phyloP scores from a whole-genome alignment of 1,140 invertebrate species.

The Zelostemma sp. region DNA sequence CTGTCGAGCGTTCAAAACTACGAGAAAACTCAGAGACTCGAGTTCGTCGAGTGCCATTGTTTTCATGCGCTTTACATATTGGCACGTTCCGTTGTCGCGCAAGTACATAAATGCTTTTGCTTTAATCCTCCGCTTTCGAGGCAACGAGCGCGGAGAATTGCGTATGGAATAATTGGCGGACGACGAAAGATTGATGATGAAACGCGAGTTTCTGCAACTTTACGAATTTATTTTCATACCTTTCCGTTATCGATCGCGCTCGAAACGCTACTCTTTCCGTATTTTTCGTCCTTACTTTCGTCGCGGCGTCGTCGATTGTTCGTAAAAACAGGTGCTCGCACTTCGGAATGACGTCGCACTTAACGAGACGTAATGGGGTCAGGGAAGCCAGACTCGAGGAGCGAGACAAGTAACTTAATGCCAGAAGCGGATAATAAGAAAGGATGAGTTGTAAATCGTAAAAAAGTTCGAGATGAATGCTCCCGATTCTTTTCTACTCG shows the following conservation, averaged over 20 bases:
- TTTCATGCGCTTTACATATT: neutral
- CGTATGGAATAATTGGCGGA: too few relatives aligned
- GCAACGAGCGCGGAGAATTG: too few relatives aligned
- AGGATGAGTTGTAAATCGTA: conserved; percentile 9
- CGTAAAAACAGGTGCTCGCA: conserved; percentile 32
- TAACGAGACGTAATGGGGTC: conserved; percentile 55
- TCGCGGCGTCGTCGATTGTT: conserved; percentile 14
- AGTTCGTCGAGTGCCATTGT: neutral
- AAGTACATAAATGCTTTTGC: too few relatives aligned
- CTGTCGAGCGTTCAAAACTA: neutral
- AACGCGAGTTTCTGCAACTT: too few relatives aligned
- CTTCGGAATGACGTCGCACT: conserved; percentile 30
- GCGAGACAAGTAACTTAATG: conserved; percentile 25
- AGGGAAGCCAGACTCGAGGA: conserved; percentile 54
- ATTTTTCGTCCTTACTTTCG: neutral
- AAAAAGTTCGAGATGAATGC: too few relatives aligned
- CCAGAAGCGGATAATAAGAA: conserved; percentile 15
- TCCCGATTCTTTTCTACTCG: too few relatives aligned
- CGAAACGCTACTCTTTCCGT: neutral
- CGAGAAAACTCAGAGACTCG: neutral
- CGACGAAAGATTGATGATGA: too few relatives aligned
- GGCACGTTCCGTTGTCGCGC: too few relatives aligned
- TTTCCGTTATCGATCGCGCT: too few relatives aligned
- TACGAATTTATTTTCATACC: too few relatives aligned
- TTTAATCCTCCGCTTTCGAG: too few relatives aligned